Base-by-base conservation (phyloP, 2,113 vertebrate species). In the Myotis brandtii region DNA sequence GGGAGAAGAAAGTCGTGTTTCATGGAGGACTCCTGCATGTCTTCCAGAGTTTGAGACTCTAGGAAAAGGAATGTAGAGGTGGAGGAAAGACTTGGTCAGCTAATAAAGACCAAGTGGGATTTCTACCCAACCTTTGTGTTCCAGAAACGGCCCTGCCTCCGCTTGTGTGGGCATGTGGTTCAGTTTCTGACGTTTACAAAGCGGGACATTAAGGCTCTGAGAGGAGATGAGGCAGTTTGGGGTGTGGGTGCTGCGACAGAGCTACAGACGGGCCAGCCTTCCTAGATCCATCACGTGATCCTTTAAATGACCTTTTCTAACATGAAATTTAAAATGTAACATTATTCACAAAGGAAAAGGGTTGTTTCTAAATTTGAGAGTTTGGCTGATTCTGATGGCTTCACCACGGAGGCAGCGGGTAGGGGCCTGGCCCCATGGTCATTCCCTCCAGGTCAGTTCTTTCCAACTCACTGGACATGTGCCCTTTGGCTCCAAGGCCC, bases 281-380 rank as follows among this genome's bases (percentile, higher is more conserved):
- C 40, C 72, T 75, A 11, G 23, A n/a, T 79, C 52, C 12, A 12
- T 48, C 11, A 8, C 1, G 2, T 62, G 11, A 67, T 43, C 43
- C 62, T 81, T 86, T 91, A 62, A 18, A 40, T 84, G 17, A 27
- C n/a, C 37, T 94, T 82, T 95, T 92, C 48, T 80, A 64, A 40
- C 6, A 25, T 75, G 5, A 43, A 79, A 67, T 73, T 82, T 86
- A 27, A 93, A 73, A 73, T 62, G 37, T 3, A 46, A 87, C 43
- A 27, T 23, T 87, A 66, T 43, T 81, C n/a, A 72, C 82, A 87
- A 56, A 90, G 37, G 20, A 81, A 90, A 86, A 70, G 48, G 8
- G 5, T 52, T 72, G 16, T 79, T 64, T 37, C 89, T 69, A 14
- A 72, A 52, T 85, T 17, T 70, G 3, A 86, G 56, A 50, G 48